These are phyloP conservation scores for Cotesia congregata DNA, from an alignment of 2,888 invertebrate genomes.

Conservation along the genomic window DNA sequence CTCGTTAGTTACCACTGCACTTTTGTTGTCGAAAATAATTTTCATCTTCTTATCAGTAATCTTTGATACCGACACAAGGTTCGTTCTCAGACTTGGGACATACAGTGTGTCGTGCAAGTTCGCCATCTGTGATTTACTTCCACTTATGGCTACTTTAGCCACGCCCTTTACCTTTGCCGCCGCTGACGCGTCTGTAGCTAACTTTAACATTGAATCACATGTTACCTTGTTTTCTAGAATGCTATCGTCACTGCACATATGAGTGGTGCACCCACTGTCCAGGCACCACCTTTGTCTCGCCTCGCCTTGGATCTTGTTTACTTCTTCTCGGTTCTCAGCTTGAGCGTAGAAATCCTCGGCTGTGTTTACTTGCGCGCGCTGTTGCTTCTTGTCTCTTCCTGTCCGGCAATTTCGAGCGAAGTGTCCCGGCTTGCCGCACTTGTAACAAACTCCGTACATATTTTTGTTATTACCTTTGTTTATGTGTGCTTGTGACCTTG, in stretches of 20 bases:
- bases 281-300: conserved; percentile 29
- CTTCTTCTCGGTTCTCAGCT: no score
- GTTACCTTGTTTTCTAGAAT: conserved; percentile 10
- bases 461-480: neutral
- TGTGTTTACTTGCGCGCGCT: neutral
- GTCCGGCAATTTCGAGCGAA: neutral
- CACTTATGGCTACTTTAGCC: conserved; percentile 16
- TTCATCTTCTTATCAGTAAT: conserved; percentile 30
- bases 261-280: conserved; percentile 37
- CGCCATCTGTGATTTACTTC: neutral
- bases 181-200: conserved; percentile 33
- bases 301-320: neutral
- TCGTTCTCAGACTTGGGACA: conserved; percentile 31
- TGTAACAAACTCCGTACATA: neutral
- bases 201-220: conserved; percentile 15
- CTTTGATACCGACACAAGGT: conserved; percentile 35
- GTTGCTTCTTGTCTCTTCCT: neutral
- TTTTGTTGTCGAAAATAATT: conserved; percentile 28
- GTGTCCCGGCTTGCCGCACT: neutral
- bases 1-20: conserved; percentile 24
- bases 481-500: no score
- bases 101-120: conserved; percentile 18
- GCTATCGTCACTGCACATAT: conserved; percentile 28
- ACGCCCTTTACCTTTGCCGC: conserved; percentile 20
- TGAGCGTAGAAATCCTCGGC: no score